Percentiles rank a stretch among this genome's conserved stretches.
Conservation (phyloP, 2,888 invertebrate species). For the Scelioninae gen. 1 region DNA sequence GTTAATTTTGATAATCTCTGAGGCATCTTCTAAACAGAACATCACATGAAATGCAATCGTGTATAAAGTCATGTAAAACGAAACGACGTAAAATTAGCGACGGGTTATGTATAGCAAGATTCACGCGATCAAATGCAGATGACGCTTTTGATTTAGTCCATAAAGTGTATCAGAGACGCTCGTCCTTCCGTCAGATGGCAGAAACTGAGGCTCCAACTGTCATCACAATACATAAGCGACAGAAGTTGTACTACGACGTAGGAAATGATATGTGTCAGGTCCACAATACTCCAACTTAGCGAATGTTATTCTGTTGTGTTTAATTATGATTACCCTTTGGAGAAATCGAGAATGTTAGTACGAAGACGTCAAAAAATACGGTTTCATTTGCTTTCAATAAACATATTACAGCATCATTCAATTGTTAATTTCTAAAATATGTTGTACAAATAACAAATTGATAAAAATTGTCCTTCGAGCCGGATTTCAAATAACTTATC, state of each 20-base stretch:
- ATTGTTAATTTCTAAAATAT: too few species aligned
- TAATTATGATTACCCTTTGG: constrained; percentile 79
- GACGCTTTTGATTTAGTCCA: constrained; percentile 62
- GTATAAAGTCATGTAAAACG: constrained; percentile 35
- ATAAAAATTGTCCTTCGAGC: too few species aligned
- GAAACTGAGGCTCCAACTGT: constrained; percentile 78
- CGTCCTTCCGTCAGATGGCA: constrained; percentile 70
- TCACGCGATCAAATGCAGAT: constrained; percentile 54
- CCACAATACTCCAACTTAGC: constrained; percentile 79
- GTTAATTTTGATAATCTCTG: too few species aligned
- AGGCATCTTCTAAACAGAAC: background rate
- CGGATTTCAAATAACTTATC: too few species aligned
- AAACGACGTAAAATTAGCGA: constrained; percentile 37
- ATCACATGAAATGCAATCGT: constrained; percentile 8
- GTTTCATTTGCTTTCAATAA: background rate
- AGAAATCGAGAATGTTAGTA: constrained; percentile 76
- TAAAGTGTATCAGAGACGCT: constrained; percentile 65
- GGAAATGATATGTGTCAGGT: constrained; percentile 83
- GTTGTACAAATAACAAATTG: too few species aligned
- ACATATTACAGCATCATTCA: too few species aligned
- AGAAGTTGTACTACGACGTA: constrained; percentile 77
- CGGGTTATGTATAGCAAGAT: constrained; percentile 28
- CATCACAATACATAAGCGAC: constrained; percentile 76
- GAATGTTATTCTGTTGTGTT: constrained; percentile 82
- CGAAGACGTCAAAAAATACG: constrained; percentile 45